These are phyloP conservation scores for Illadopsis cleaveri DNA, from an alignment of 2,113 vertebrate genomes.

Conservation along the genomic window DNA sequence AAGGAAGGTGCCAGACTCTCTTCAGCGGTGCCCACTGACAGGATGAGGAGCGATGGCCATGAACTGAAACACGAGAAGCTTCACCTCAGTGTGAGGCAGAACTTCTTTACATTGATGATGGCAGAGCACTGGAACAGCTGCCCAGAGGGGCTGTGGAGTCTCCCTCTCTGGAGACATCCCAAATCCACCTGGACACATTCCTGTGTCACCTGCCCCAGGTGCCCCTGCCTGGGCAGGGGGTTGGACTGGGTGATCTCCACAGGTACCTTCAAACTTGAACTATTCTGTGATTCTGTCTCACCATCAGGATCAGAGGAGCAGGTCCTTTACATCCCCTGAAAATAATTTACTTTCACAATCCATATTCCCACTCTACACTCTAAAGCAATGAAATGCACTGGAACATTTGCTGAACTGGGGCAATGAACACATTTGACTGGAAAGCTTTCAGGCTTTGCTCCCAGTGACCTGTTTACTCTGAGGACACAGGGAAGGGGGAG, in stretches of 20 bases:
- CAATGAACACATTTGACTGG: not conserved
- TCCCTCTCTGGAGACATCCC: not conserved
- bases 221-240: rapidly evolving
- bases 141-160: not conserved
- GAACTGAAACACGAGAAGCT: not conserved
- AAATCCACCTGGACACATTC: not conserved
- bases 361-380: not conserved
- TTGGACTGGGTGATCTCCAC: not conserved
- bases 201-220: not conserved
- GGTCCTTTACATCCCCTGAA: not conserved
- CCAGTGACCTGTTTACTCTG: not conserved
- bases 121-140: not conserved
- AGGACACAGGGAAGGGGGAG: not conserved
- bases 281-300: not conserved
- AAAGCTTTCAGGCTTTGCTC: not conserved
- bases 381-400: not conserved
- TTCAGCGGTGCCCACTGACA: not conserved
- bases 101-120: not conserved
- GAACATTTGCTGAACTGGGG: not conserved
- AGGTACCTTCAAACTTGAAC: not conserved
- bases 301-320: not conserved
- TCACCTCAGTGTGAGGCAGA: not conserved
- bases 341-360: not conserved
- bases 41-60: not conserved
- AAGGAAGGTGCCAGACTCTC: not conserved